phyloP scores from a whole-genome alignment of 2,888 invertebrate genomes.

The Pammene fasciana region DNA sequence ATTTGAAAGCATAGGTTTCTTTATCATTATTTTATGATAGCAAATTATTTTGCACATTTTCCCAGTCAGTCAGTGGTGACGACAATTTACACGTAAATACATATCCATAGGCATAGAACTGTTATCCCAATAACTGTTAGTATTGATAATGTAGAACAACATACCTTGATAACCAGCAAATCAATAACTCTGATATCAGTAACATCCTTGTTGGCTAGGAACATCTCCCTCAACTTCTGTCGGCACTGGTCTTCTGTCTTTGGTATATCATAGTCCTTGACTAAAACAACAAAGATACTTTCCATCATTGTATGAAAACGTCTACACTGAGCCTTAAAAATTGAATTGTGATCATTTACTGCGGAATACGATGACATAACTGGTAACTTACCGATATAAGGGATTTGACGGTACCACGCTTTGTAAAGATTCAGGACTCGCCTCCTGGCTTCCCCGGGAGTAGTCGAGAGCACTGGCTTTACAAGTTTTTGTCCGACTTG shows the following conservation, averaged over 20 bases:
- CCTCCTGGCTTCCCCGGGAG: constrained; percentile 89
- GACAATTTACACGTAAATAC: no score
- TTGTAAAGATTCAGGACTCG: constrained; percentile 95
- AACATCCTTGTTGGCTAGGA: constrained; percentile 89
- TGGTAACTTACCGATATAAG: constrained; percentile 89
- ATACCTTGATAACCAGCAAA: constrained; percentile 95
- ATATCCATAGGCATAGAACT: no score
- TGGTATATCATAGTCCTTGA: constrained; percentile 92
- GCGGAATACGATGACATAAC: constrained; percentile 72
- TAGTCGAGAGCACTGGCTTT: constrained; percentile 92
- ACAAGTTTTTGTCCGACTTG: constrained; percentile 86
- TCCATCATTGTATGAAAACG: not conserved
- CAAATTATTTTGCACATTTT: no score
- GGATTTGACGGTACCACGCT: constrained; percentile 97
- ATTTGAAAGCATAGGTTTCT: no score
- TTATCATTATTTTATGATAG: no score
- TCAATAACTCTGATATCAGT: constrained; percentile 95
- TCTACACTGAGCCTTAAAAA: not conserved
- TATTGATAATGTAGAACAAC: not conserved
- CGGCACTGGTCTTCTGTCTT: constrained; percentile 87
- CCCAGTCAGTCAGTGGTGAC: no score
- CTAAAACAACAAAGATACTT: constrained; percentile 83
- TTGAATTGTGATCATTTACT: constrained; percentile 5
- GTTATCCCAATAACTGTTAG: not conserved
- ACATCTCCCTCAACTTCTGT: constrained; percentile 90